Evolutionary conservation across 2,888 invertebrate genomes (phyloP), one percentile per base, ranked within the genome.

Genomic region (Encarsia formosa): DNA sequence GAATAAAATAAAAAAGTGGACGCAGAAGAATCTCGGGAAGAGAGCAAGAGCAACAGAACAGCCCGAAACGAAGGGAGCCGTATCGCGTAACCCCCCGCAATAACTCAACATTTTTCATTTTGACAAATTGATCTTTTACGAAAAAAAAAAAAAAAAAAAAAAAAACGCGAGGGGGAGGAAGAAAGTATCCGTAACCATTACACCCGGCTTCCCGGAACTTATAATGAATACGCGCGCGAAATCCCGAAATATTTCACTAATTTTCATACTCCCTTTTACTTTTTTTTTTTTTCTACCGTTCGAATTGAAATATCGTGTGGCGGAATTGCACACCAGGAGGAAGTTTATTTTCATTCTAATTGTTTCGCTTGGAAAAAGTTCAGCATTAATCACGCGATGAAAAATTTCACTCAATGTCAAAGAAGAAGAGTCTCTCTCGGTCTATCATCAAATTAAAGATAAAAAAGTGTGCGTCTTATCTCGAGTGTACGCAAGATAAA

Each of bases 51-150:
- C 29, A 49, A 24, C 29, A 34, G 29, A n/a, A n/a, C n/a, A n/a
- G n/a, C n/a, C n/a, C n/a, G n/a, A 38, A 42, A 39, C 16, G 18
- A 38, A 43, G 47, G 29, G 41, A 39, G 43, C 43, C 42, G 35
- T 50, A 47, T 54, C 42, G 47, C 41, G 45, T 41, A 45, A 13
- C 34, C 41, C 38, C 13, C 16, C 24, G 45, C 35, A 37, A 52
- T 56, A 56, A 49, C 49, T 52, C 43, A 50, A 50, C 49, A 52
- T 56, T 56, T 52, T 46, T 56, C 47, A 50, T 47, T 44, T 50
- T 52, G 52, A 52, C 49, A 50, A 56, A 56, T 52, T 50, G 43
- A 41, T 48, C n/a, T 56, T 45, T 42, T 23, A 35, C 38, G 34
- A 35, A 54, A 54, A 51, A 39, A 43, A 23, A 16, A 11, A 26